Conservation (phyloP, 2,113 vertebrate species). For the Pangasianodon gigas region DNA sequence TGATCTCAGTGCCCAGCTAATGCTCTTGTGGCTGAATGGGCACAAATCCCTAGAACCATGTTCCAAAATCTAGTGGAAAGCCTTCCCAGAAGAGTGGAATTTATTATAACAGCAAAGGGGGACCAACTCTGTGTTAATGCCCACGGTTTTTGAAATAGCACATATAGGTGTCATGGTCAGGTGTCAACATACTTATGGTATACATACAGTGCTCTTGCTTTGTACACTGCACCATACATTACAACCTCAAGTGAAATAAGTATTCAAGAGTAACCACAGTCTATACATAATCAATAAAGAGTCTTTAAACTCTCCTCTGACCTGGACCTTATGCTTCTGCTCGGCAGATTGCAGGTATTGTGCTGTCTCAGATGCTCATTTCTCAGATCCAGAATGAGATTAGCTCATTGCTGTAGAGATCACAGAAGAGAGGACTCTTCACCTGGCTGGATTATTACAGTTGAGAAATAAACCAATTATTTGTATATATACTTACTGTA, state of each 20-base stretch:
- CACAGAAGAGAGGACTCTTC: not conserved
- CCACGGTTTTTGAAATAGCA: not conserved
- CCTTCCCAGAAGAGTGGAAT: not conserved
- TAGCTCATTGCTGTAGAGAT: slow-evolving; percentile 64
- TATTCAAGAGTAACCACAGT: not conserved
- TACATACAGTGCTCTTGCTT: not conserved
- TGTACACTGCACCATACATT: not conserved
- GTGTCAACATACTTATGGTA: too few species aligned
- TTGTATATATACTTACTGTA: not conserved
- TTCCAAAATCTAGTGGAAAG: not conserved
- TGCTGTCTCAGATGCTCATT: slow-evolving; percentile 78
- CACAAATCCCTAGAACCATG: too few species aligned
- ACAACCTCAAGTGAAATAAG: not conserved
- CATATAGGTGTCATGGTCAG: not conserved
- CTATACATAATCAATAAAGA: not conserved
- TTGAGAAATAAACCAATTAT: not conserved
- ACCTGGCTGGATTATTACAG: not conserved
- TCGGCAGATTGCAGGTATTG: slow-evolving; percentile 73
- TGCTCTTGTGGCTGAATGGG: not conserved
- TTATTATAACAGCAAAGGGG: not conserved
- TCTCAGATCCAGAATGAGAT: slow-evolving; percentile 78
- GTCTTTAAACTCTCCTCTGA: slow-evolving; percentile 1
- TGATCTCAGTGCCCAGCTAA: not conserved
- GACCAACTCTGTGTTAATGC: not conserved
- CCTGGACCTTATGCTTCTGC: slow-evolving; percentile 3